Evolutionary conservation across 2,888 invertebrate genomes (phyloP).

Genomic region (Horisme vitalbata): DNA sequence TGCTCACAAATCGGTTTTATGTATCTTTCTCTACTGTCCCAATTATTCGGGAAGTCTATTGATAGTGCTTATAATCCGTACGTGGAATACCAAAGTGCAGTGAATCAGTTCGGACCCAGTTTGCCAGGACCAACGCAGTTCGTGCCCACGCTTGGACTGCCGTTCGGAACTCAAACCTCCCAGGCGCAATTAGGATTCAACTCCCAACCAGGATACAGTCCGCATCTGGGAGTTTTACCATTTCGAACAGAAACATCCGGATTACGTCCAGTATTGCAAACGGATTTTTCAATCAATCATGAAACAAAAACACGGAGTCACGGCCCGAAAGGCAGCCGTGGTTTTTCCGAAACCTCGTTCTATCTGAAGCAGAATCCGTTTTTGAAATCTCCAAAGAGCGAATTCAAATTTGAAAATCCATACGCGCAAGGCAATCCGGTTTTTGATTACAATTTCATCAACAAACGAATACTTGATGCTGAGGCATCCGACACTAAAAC

Average conservation of each 20-base stretch:
- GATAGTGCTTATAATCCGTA: constrained; percentile 51
- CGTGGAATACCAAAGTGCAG: constrained; percentile 20
- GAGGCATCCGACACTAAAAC: constrained; percentile 42
- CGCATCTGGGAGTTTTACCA: constrained; percentile 23
- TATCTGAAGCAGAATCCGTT: constrained; percentile 44
- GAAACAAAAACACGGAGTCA: constrained; percentile 42
- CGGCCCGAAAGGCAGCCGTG: constrained; percentile 44
- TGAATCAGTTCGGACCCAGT: constrained; percentile 11
- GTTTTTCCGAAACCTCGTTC: constrained; percentile 44
- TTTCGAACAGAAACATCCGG: constrained; percentile 22
- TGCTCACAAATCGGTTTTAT: constrained; percentile 83
- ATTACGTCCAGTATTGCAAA: constrained; percentile 35
- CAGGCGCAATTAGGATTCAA: too few relatives aligned
- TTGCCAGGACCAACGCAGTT: neutral
- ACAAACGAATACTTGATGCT: constrained; percentile 39
- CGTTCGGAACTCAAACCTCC: neutral
- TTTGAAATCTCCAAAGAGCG: constrained; percentile 23
- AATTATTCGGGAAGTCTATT: constrained; percentile 80
- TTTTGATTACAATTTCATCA: constrained; percentile 40
- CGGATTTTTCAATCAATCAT: constrained; percentile 38
- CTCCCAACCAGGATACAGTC: constrained; percentile 5
- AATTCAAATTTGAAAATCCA: constrained; percentile 35
- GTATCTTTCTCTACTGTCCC: constrained; percentile 82
- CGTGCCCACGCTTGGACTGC: neutral
- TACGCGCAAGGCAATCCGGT: constrained; percentile 25